A percentile compares a stretch with the other conserved stretches of the same genome.
Conservation (phyloP, 2,113 vertebrate genomes). For the Hyperoodon ampullatus region DNA sequence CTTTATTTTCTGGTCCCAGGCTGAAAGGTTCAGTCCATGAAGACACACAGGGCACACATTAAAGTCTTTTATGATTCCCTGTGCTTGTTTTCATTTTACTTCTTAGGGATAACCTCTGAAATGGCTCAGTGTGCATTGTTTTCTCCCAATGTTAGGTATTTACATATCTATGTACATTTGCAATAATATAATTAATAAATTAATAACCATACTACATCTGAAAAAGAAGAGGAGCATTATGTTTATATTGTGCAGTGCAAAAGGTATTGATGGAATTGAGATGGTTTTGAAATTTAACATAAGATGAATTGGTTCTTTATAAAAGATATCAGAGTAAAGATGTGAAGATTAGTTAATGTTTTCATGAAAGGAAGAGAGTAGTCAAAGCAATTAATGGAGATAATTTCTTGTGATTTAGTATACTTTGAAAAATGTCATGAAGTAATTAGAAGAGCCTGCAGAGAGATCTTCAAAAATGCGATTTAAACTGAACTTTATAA, state of each 20-base stretch:
- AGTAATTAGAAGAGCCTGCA: slow-evolving; percentile 26
- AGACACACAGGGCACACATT: neutral
- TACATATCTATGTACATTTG: neutral
- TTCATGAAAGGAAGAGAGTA: neutral
- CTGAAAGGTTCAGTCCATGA: neutral
- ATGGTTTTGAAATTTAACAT: neutral
- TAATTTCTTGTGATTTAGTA: neutral
- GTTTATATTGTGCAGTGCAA: neutral
- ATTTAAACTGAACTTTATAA: slow-evolving; percentile 49
- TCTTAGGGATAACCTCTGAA: neutral
- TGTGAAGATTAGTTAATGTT: neutral
- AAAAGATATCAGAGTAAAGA: neutral
- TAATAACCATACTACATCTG: neutral
- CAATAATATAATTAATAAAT: neutral
- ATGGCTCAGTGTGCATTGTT: neutral
- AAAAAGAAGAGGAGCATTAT: neutral
- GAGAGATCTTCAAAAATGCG: slow-evolving; percentile 41
- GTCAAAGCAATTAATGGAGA: neutral
- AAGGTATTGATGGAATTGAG: neutral
- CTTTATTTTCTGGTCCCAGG: neutral
- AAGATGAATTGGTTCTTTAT: neutral
- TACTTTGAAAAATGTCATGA: slow-evolving; percentile 40
- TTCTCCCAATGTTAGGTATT: neutral
- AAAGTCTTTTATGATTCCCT: neutral
- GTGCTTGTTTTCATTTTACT: neutral